Base-by-base conservation (phyloP, 2,888 invertebrate species). In the Andrena dorsata region DNA sequence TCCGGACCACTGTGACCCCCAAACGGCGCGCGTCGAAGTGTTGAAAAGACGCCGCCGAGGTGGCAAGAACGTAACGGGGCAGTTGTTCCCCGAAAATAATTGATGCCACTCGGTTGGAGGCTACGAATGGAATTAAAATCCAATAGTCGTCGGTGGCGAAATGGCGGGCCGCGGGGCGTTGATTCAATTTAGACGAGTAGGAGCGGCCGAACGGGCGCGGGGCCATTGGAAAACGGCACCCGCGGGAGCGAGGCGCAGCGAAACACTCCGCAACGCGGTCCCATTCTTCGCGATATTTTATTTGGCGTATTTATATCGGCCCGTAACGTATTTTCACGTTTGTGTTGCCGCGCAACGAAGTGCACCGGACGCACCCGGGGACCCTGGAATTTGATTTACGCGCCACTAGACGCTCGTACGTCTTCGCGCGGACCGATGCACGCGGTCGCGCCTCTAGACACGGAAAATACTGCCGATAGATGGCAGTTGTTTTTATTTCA, bases 301-400 rank as follows among this genome's bases (percentile, higher is more conserved):
- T 89, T 87, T 81, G 80, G 76, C 90, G 89, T 90, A 91, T 91
- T 91, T 91, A 91, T 91, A 89, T 87, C 87, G 81, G 85, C 84
- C 73, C 76, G 66, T 72, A 56, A 70, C 81, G 80, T 82, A 32
- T 80, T 76, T 78, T 73, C 80, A 58, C 41, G 85, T 71, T 68
- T 69, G 77, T 69, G 72, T 73, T 47, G 69, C 35, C 78, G 66
- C 69, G 72, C 35, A 65, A 73, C 77, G 61, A 65, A 41, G 63
- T 49, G 32, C 81, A 73, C 72, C 63, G 71, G 76, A 74, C 78
- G 85, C 86, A 81, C 83, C 86, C 76, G 80, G 93, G 92, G 92
- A 92, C 92, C 91, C 90, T 88, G 89, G 90, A 92, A 92, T 93
- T 93, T 93, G 93, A 93, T 93, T 93, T 93, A 92, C 91, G 89